phyloP scores from a whole-genome alignment of 2,113 vertebrate species.

The Cranoglanis bouderius region DNA sequence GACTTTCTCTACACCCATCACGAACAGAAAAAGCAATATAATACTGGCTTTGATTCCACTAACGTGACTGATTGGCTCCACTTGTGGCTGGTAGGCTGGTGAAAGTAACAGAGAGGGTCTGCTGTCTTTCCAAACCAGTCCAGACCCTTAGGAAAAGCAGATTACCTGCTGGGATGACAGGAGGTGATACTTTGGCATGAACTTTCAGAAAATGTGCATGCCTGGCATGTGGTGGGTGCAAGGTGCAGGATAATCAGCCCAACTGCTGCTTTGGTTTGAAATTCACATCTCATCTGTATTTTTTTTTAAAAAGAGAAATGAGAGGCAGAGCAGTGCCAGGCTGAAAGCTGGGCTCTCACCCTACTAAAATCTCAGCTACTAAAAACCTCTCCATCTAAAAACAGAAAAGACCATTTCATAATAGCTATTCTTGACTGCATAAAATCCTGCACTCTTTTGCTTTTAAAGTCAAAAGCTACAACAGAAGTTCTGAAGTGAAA shows the following conservation, averaged over 20 bases:
- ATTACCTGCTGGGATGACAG: not conserved
- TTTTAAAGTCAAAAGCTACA: slow-evolving; percentile 3
- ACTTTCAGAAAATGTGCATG: slow-evolving; percentile 17
- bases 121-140: not conserved
- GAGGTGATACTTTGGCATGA: not conserved
- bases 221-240: slow-evolving; percentile 5
- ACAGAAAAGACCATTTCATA: slow-evolving; percentile 21
- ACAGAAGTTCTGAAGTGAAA: not conserved
- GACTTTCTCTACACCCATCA: not conserved
- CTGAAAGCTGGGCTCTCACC: not conserved
- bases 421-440: slow-evolving; percentile 11
- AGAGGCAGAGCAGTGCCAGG: slow-evolving; percentile 1
- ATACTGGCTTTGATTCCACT: not conserved
- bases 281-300: slow-evolving; percentile 45
- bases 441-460: slow-evolving; percentile 7
- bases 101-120: not conserved
- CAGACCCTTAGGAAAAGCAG: not conserved
- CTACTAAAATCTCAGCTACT: not conserved
- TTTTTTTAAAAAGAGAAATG: slow-evolving; percentile 18
- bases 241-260: slow-evolving; percentile 29
- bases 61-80: slow-evolving; percentile 23
- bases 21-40: not conserved
- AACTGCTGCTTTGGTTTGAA: slow-evolving; percentile 25
- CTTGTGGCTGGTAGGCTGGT: not conserved
- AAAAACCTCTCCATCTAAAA: slow-evolving; percentile 17